A percentile compares a stretch with the other conserved stretches of the same genome.
phyloP scores from a whole-genome alignment of 1,140 invertebrate species.

The Mamestra configurata region DNA sequence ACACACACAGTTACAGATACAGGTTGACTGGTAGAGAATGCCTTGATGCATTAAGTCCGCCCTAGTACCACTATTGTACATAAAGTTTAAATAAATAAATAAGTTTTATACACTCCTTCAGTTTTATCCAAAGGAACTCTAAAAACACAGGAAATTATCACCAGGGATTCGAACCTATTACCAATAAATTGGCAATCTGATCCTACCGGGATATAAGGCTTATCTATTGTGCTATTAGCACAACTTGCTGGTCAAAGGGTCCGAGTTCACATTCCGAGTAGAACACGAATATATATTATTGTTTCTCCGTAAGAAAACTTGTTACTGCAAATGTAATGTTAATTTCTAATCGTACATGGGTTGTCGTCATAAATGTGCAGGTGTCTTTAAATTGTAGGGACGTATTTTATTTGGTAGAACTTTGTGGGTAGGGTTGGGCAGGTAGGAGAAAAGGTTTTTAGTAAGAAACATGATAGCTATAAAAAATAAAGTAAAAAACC shows the following conservation, averaged over 20 bases:
- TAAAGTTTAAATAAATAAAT: background rate
- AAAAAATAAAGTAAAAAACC: too few relatives aligned
- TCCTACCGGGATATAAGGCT: constrained; percentile 46
- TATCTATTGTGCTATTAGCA: constrained; percentile 51
- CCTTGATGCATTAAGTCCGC: too few relatives aligned
- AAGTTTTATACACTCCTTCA: background rate
- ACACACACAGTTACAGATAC: too few relatives aligned
- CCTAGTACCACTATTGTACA: too few relatives aligned
- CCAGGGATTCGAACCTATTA: constrained; percentile 36
- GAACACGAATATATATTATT: constrained; percentile 34
- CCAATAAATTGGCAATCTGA: constrained; percentile 50
- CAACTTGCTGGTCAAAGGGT: constrained; percentile 42
- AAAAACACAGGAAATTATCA: constrained; percentile 43
- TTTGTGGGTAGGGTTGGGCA: too few relatives aligned
- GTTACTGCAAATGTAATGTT: background rate
- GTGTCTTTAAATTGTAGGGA: too few relatives aligned
- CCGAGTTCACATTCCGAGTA: constrained; percentile 38
- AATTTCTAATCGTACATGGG: constrained; percentile 1
- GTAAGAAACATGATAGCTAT: too few relatives aligned
- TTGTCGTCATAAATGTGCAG: background rate
- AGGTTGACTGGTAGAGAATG: too few relatives aligned
- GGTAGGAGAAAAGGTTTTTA: too few relatives aligned
- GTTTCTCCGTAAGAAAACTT: constrained; percentile 10
- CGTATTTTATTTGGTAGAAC: background rate
- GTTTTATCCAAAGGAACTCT: background rate